Evolutionary conservation across 92 coral and sea anemone genomes (phyloP), one percentile per base, ranked within the genome.

Genomic region (Diadumene lineata): DNA sequence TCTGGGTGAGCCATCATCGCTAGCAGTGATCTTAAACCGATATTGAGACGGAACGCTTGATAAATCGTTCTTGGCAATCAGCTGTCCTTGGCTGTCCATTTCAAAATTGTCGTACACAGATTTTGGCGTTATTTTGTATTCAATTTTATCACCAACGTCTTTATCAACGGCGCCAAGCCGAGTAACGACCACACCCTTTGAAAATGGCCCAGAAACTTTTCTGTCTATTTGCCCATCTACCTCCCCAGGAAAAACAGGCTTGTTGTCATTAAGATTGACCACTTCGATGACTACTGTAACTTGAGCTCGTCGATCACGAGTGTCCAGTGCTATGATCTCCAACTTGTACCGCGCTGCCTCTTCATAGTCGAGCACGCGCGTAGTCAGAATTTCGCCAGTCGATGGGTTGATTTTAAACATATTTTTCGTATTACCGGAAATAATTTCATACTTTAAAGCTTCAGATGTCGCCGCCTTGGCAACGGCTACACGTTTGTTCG

Each of bases 381-480:
- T 91, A 48, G 91, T 80, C 43, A 69, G 70, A 31, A 91, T 81
- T 48, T 75, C 87, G 60, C 97, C 97, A 1, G 82, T 81, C 50
- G 97, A 86, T 21, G 91, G 85, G 21, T 77, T 83, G 2, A 96
- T 88, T 76, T 67, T 87, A 57, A 96, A 91, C 70, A 96, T 81
- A 10, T 85, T 91, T 48, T 72, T 76, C 7, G 87, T 80, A 50
- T 86, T 80, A 13, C 96, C 96, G 18, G 82, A 55, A 22, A 69
- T 28, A 17, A 92, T 86, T 69, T 85, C 88, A 51, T 96, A 96
- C 3, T 86, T 84, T 24, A 96, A 80, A 15, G 93, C 99, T 78
- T 92, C 96, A 0, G 99, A 92, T 1, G 93, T 91, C 29, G 99
- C 92, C 0, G 99, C 99, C 62, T 92, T 90, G 10, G 90, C 96